Evolutionary conservation across 2,797 vertebrate genomes (phyloP).

Genomic region (Cephalopachus bancanus): DNA sequence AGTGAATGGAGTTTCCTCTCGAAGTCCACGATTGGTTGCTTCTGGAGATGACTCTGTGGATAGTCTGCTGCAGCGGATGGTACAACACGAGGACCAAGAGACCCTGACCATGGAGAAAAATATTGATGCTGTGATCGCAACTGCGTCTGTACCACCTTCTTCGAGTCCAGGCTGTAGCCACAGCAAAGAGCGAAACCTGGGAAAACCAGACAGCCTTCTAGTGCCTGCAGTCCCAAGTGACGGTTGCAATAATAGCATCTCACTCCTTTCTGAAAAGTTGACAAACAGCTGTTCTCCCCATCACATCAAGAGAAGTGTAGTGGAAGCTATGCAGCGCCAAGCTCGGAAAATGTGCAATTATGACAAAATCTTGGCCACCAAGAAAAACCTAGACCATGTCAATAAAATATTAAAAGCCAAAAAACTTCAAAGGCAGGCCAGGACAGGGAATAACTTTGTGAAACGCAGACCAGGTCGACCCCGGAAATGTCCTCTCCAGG

Average conservation of each 20-base stretch:
- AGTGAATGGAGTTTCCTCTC: constrained; percentile 82
- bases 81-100: constrained; percentile 86
- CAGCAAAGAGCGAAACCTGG: constrained; percentile 86
- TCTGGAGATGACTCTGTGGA: constrained; percentile 87
- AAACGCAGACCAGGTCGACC: constrained; percentile 96
- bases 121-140: constrained; percentile 84
- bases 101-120: constrained; percentile 88
- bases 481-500: constrained; percentile 91
- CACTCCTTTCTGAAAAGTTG: constrained; percentile 83
- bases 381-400: constrained; percentile 98
- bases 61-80: constrained; percentile 88
- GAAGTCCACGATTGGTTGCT: constrained; percentile 83
- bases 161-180: constrained; percentile 87
- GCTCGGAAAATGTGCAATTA: constrained; percentile 92
- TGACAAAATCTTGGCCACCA: constrained; percentile 92
- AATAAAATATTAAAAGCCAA: constrained; percentile 99
- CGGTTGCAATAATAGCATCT: constrained; percentile 73
- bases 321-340: constrained; percentile 91
- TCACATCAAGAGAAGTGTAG: constrained; percentile 88
- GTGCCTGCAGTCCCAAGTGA: constrained; percentile 80
- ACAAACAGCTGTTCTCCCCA: constrained; percentile 87
- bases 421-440: constrained; percentile 97
- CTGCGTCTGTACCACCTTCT: constrained; percentile 79
- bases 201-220: constrained; percentile 85
- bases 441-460: constrained; percentile 97